Base-by-base conservation (phyloP, 2,113 vertebrate species). In the Steatornis caripensis region DNA sequence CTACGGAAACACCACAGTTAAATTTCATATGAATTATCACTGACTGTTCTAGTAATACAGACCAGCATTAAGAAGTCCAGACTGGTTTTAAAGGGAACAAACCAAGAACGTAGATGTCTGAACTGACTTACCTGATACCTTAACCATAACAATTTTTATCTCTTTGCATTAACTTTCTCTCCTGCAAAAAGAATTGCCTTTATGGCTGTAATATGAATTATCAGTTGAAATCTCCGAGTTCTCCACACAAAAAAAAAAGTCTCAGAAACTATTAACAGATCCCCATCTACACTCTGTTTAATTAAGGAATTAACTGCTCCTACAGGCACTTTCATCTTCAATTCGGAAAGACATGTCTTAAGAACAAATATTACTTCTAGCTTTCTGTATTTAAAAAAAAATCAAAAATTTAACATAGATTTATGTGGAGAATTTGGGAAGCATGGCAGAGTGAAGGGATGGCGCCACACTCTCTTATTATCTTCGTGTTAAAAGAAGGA, bases 1-100 rank as follows among this genome's bases (percentile, higher is more conserved):
- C 95, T 96, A 96, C 94, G 90, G 93, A 93, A 96, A 96, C 90
- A 13, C 43, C 8, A 22, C 76, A 46, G 83, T 92, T 84, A 87
- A 77, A 89, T 89, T 94, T 71, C 51, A 86, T 84, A 61, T 23
- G 39, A 81, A 90, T 94, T 75, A 74, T 58, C 74, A 69, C 11
- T 66, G 82, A 46, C 81, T 71, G 60, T 71, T 70, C 41, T 70
- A 14, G 58, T 36, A 43, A 43, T 24, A 21, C 60, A 80, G 60
- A 58, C 20, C 32, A 92, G 15, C 22, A 30, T 46, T 22, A 55
- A 37, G 20, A 15, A 64, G 85, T 39, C 61, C 85, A 79, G 48
- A 10, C 6, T 51, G 23, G 15, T n/a, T 91, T 89, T 57, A 32
- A 69, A 39, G 17, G 14, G 5, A 70, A 71, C 21, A 66, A 64